Percentiles rank a stretch among this genome's conserved stretches.
Conservation (phyloP, 2,113 vertebrate genomes). For the Bucco capensis region DNA sequence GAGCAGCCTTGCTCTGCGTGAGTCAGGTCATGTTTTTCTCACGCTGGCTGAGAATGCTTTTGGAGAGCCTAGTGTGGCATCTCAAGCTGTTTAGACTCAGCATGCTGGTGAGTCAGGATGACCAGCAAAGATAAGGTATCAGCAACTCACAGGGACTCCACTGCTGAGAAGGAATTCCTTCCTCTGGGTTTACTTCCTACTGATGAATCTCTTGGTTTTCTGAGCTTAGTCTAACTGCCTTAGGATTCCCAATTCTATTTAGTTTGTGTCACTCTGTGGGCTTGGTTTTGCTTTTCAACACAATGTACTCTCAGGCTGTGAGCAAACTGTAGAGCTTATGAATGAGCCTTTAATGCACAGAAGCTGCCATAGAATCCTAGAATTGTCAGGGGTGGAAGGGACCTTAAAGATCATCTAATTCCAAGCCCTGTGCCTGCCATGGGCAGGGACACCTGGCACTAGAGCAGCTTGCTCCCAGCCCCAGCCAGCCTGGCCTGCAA, state of each 20-base stretch:
- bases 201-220: neutral
- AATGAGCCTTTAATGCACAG: neutral
- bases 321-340: neutral
- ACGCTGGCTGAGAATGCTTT: neutral
- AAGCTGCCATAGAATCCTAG: no score
- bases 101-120: neutral
- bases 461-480: no score
- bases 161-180: neutral
- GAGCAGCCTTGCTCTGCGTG: neutral
- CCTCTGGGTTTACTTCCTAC: neutral
- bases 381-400: no score
- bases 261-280: neutral
- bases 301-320: accelerated
- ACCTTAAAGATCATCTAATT: no score
- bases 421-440: no score
- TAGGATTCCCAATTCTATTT: neutral
- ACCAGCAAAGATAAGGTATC: slow-evolving; percentile 5
- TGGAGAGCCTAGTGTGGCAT: neutral
- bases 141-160: neutral
- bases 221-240: neutral
- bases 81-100: neutral
- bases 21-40: slow-evolving; percentile 55
- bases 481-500: no score
- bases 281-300: neutral
- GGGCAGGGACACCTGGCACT: no score